Evolutionary conservation across 2,888 invertebrate species (phyloP).

Genomic region (Tortrix viridana): DNA sequence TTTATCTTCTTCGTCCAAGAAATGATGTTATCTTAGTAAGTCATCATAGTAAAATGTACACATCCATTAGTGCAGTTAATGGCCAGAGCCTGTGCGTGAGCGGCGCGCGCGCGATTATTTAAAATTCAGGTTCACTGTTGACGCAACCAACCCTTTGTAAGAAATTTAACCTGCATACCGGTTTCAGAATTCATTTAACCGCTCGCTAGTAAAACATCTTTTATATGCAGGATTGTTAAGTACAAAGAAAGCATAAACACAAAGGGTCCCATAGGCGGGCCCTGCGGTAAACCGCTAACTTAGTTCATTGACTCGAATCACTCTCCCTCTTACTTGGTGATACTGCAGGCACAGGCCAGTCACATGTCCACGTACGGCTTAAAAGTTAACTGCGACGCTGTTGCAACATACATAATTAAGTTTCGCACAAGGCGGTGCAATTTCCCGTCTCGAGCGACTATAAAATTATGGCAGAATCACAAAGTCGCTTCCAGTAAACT

Average conservation of each 20-base stretch:
- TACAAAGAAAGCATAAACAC: slow-evolving; percentile 51
- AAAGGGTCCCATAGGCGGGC: slow-evolving; percentile 54
- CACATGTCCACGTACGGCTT: slow-evolving; percentile 9
- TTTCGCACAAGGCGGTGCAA: background rate
- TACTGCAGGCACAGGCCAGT: slow-evolving; percentile 16
- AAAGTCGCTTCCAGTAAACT: background rate
- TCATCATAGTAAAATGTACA: slow-evolving; percentile 6
- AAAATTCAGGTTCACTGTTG: slow-evolving; percentile 13
- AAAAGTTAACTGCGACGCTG: slow-evolving; percentile 19
- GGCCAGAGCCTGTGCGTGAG: slow-evolving; percentile 12
- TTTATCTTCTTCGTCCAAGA: background rate
- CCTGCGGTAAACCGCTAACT: slow-evolving; percentile 66
- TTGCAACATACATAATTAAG: slow-evolving; percentile 16
- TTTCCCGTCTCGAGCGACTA: background rate
- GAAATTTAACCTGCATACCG: slow-evolving; percentile 40
- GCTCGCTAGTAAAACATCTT: slow-evolving; percentile 39
- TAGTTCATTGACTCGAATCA: slow-evolving; percentile 60
- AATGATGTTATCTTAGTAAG: background rate
- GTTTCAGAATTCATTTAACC: slow-evolving; percentile 47
- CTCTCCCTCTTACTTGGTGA: slow-evolving; percentile 54
- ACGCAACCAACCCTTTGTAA: slow-evolving; percentile 36
- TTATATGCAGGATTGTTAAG: slow-evolving; percentile 45
- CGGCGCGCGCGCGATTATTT: slow-evolving; percentile 10
- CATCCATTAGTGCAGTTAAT: slow-evolving; percentile 3
- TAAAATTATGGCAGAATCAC: slow-evolving; percentile 6